Conservation (phyloP, 2,888 invertebrate genomes). For the Lycaena phlaeas region DNA sequence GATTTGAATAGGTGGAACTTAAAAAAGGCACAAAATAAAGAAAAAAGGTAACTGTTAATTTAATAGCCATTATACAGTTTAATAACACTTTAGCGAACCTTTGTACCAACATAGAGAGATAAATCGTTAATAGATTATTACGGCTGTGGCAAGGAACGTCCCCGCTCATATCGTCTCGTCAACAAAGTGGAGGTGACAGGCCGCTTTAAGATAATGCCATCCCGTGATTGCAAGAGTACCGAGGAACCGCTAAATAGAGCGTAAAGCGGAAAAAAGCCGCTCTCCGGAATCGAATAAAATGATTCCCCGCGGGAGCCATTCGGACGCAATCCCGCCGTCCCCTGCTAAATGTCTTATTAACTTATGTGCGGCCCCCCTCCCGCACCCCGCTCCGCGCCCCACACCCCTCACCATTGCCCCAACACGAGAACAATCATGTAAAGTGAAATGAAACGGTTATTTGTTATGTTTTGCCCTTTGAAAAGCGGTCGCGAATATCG, state of each 20-base stretch:
- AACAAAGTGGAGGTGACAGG: constrained; percentile 43
- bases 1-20: too few species aligned
- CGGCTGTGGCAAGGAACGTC: constrained; percentile 39
- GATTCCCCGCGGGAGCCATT: constrained; percentile 82
- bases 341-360: constrained; percentile 73
- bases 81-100: too few species aligned
- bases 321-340: constrained; percentile 76
- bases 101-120: not conserved
- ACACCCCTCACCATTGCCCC: too few species aligned
- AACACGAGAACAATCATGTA: constrained; percentile 72
- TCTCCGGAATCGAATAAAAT: constrained; percentile 80
- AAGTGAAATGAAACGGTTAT: constrained; percentile 74
- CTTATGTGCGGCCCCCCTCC: constrained; percentile 56
- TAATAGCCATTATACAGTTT: too few species aligned
- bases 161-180: constrained; percentile 37
- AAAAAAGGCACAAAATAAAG: too few species aligned
- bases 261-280: constrained; percentile 67
- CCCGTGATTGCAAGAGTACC: constrained; percentile 46
- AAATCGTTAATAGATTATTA: constrained; percentile 22
- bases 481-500: constrained; percentile 28
- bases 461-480: constrained; percentile 67
- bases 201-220: constrained; percentile 33
- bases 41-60: too few species aligned
- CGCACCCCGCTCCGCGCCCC: constrained; percentile 27
- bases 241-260: constrained; percentile 66